phyloP scores from a whole-genome alignment of 2,797 vertebrate genomes.

The Poeciliopsis paucimaculata region DNA sequence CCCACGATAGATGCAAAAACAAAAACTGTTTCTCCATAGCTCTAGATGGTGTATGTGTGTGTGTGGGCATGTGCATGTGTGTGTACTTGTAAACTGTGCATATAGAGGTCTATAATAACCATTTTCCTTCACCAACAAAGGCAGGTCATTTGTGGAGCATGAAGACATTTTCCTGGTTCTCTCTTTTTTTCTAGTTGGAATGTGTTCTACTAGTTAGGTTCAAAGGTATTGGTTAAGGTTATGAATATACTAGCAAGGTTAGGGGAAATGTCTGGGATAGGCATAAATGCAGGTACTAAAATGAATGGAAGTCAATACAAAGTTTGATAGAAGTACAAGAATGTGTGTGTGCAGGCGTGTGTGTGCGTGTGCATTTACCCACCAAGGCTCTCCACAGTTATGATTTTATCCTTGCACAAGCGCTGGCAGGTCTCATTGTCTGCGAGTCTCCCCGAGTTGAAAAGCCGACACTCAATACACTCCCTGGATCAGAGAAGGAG shows the following conservation, averaged over 20 bases:
- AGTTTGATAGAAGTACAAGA: not conserved
- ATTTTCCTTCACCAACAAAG: too few relatives aligned
- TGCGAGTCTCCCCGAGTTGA: conserved; percentile 86
- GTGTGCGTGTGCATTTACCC: conserved; percentile 61
- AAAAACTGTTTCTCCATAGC: not conserved
- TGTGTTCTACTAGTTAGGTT: not conserved
- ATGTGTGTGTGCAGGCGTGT: not conserved
- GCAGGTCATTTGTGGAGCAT: too few relatives aligned
- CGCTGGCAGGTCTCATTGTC: conserved; percentile 95
- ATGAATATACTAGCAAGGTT: not conserved
- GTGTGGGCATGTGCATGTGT: not conserved
- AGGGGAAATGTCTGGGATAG: too few relatives aligned
- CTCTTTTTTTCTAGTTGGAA: not conserved
- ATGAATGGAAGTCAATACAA: not conserved
- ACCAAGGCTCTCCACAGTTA: conserved; percentile 90
- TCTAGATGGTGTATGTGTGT: not conserved
- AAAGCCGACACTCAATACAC: conserved; percentile 93
- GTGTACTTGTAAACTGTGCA: too few relatives aligned
- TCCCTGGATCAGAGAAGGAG: conserved; percentile 80
- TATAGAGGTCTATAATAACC: too few relatives aligned
- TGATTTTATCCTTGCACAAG: conserved; percentile 86
- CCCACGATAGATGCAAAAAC: too few relatives aligned
- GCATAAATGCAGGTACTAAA: not conserved
- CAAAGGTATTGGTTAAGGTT: not conserved
- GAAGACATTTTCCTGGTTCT: not conserved